Conservation (phyloP, 1,140 invertebrate genomes). For the Aleiodes sp. region DNA sequence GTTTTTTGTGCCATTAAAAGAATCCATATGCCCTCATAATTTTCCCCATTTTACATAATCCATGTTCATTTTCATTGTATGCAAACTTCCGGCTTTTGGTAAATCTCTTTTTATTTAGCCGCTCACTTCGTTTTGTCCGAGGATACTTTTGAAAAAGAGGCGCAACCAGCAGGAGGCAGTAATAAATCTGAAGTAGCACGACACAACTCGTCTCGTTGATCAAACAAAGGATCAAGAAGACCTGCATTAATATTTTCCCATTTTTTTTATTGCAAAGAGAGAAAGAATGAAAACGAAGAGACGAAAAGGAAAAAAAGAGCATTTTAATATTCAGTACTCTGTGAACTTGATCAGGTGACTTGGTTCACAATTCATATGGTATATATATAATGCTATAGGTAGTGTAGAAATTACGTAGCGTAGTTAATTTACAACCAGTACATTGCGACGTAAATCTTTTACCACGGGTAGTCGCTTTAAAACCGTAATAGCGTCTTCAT, state of each 20-base stretch:
- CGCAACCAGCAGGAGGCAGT: neutral
- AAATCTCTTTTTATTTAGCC: neutral
- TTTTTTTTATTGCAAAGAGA: no score
- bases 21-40: neutral
- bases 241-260: no score
- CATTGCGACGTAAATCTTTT: slow-evolving; percentile 36
- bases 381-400: slow-evolving; percentile 21
- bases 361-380: no score
- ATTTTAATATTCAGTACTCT: no score
- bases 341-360: no score
- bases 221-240: no score
- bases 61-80: slow-evolving; percentile 7
- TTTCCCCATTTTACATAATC: neutral
- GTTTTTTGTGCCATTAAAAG: neutral
- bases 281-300: no score
- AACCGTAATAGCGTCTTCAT: slow-evolving; percentile 39
- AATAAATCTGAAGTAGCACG: neutral
- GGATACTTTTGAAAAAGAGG: neutral
- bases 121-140: neutral
- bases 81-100: slow-evolving; percentile 12
- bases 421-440: slow-evolving; percentile 35
- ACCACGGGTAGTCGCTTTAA: slow-evolving; percentile 28
- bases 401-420: slow-evolving; percentile 28
- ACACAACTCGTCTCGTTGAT: slow-evolving; percentile 1
- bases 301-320: no score